Evolutionary conservation across 2,113 vertebrate species (phyloP).

Genomic region (Crotophaga sulcirostris): DNA sequence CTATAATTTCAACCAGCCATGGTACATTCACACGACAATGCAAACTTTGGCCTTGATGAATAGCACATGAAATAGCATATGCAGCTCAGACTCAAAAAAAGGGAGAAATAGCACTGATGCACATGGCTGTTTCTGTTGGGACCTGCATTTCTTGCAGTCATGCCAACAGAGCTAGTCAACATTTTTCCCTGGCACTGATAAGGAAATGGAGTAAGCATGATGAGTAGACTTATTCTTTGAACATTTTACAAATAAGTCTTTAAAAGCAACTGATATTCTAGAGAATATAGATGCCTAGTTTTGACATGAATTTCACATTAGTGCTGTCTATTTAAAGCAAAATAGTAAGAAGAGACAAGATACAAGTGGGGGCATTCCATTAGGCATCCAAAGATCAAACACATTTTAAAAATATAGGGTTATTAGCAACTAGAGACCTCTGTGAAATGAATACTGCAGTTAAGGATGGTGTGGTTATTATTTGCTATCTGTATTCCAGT

Average conservation of each 20-base stretch:
- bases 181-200: neutral
- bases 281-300: neutral
- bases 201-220: neutral
- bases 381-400: neutral
- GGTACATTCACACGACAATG: rapidly evolving
- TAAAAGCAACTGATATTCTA: neutral
- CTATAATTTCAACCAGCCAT: neutral
- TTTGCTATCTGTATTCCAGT: neutral
- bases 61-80: neutral
- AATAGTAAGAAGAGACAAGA: neutral
- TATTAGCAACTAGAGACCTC: neutral
- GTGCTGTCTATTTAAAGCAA: neutral
- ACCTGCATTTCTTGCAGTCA: neutral
- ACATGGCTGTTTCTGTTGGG: neutral
- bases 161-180: neutral
- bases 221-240: neutral
- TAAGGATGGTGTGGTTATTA: neutral
- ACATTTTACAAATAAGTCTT: neutral
- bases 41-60: neutral
- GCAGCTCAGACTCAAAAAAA: neutral
- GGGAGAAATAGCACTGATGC: neutral
- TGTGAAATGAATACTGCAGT: neutral
- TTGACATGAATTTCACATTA: neutral
- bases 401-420: neutral
- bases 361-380: neutral